Base-by-base conservation (phyloP, 2,888 invertebrate genomes). In the Cheilosia urbana region DNA sequence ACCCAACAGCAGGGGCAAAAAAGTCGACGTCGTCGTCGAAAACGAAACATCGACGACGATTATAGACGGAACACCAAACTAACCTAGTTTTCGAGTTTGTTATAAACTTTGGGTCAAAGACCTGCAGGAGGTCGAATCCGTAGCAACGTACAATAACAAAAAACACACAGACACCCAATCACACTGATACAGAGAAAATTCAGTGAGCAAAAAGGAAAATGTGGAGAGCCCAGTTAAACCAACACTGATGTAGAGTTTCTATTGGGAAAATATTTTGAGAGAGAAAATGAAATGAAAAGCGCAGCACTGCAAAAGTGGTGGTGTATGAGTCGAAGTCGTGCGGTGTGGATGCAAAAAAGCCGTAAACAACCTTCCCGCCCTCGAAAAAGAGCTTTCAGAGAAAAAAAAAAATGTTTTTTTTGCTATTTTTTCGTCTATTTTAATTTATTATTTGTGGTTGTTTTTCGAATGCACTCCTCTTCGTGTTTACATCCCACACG, bases 61-160 rank as follows among this genome's bases (percentile, higher is more conserved):
- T 82, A 87, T 81, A 85, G 88, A 88, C 87, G 88, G 88, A 87
- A 87, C 88, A 83, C 88, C 83, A 88, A 88, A 87, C 87, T 88
- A 88, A 88, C 88, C 88, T 83, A 88, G 88, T 88, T 88, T 88
- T 85, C 65, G 77, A 76, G 81, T 85, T 85, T 85, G 85, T 72
- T 87, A 81, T 87, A 83, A 82, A 88, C 80, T 87, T 87, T 88
- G 88, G 88, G 88, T 88, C 87, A 88, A 87, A 75, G 87, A 87
- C 88, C 88, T 88, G 87, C 81, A 88, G 87, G 87, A 75, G 76
- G 78, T 76, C 87, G 88, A 80, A 88, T 89, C 88, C 89, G 90
- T 89, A 89, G 89, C 87, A 89, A 88, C 81, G 88, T 82, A 88
- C 89, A 89, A 90, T 89, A 90, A 89, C 90, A 90, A 87, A 89